Base-by-base conservation (phyloP, 2,797 vertebrate species). In the Enteromius radiatus region DNA sequence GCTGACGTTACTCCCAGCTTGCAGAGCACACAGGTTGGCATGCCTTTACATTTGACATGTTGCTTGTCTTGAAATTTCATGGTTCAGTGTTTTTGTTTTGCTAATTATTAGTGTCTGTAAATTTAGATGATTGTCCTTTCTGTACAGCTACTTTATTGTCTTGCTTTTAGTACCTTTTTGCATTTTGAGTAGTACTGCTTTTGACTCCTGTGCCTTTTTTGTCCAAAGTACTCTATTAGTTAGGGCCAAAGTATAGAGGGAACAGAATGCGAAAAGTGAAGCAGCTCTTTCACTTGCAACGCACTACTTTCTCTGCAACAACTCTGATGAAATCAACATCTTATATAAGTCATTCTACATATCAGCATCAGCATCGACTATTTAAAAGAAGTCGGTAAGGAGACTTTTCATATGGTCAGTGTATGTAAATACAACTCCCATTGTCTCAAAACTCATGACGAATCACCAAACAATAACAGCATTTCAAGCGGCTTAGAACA, bases 21-120 rank as follows among this genome's bases (percentile, higher is more conserved):
- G 88, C 81, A 91, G 90, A 88, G 89, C 89, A 87, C 87, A 76
- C 93, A 94, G 94, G 94, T 95, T 90, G 88, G 90, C 68, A 84
- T 49, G 19, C 43, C 80, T 86, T 87, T 84, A 84, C 69, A 85
- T 80, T 73, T 68, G 69, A 43, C 14, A 45, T 12, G 7, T 59
- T 26, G 12, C 14, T 82, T 52, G 6, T 56, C 59, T 63, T 63
- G 1, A 23, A 43, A 19, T 21, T 5, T 43, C 54, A 43, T 76
- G 54, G 59, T 3, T 28, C 5, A 63, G 10, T 59, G 54, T 41
- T 43, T 61, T 11, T 75, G 10, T 38, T 14, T 41, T 26, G 12
- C 38, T 61, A 5, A 28, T 33, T 38, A 28, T 76, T 15, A 19
- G 3, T 52, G 28, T 28, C 11, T 52, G 19, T n/a, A 52, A 52